Conservation (phyloP, 2,797 vertebrate species). For the Cuniculus paca region DNA sequence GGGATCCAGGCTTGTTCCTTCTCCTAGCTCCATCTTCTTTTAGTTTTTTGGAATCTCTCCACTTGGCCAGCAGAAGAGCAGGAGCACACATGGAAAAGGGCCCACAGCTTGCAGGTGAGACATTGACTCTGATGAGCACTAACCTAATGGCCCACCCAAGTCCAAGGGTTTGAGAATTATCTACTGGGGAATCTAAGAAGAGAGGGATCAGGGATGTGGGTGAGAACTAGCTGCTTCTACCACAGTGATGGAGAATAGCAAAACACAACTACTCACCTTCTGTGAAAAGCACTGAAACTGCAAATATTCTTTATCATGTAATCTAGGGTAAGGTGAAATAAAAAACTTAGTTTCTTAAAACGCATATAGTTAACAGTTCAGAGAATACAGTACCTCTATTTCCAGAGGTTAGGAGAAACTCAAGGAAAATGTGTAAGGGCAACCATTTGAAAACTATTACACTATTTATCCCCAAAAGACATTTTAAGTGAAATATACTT, state of each 20-base stretch:
- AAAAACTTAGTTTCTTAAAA: conserved; percentile 17
- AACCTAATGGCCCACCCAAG: not conserved
- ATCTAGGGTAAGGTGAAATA: not conserved
- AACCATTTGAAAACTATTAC: not conserved
- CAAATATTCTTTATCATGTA: not conserved
- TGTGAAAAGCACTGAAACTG: not conserved
- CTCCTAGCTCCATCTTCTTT: not conserved
- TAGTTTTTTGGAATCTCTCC: not conserved
- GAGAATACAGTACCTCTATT: not conserved
- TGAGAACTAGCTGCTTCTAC: not conserved
- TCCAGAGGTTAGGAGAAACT: not conserved
- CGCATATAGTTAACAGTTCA: not conserved
- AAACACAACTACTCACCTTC: not conserved
- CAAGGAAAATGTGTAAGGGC: not conserved
- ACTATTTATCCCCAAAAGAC: not conserved
- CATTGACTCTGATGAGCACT: not conserved
- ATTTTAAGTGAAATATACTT: not conserved
- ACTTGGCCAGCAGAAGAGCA: not conserved
- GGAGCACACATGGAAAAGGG: not conserved
- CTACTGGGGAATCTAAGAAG: not conserved
- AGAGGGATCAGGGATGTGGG: not conserved
- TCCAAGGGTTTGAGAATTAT: not conserved
- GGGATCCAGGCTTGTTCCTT: not conserved
- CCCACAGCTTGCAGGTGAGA: not conserved
- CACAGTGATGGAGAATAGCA: not conserved